A percentile compares a stretch with the other conserved stretches of the same genome.
phyloP scores from a whole-genome alignment of 2,797 vertebrate species.

The Malurus splendens region DNA sequence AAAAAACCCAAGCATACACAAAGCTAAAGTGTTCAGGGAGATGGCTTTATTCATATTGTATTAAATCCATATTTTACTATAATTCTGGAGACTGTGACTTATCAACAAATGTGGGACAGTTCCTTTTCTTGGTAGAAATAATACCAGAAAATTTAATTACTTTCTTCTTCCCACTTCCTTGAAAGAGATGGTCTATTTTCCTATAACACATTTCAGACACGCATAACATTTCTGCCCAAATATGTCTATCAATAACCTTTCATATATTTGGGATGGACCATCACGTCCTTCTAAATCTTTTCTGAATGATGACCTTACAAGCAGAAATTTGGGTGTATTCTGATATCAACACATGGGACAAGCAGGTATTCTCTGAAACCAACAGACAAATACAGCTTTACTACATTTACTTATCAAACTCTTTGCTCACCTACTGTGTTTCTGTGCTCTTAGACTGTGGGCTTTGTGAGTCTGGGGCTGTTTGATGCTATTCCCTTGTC shows the following conservation, averaged over 20 bases:
- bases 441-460: not conserved
- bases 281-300: not conserved
- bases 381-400: not conserved
- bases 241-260: not conserved
- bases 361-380: not conserved
- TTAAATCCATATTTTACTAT: not conserved
- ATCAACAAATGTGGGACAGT: not conserved
- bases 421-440: not conserved
- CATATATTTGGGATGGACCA: not conserved
- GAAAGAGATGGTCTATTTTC: not conserved
- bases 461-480: not conserved
- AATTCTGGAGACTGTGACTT: not conserved
- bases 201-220: not conserved
- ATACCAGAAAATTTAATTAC: not conserved
- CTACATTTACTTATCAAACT: not conserved
- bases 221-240: not conserved
- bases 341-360: fast-evolving
- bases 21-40: not conserved
- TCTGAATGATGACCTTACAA: not conserved
- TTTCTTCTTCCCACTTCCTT: not conserved
- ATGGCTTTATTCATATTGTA: fast-evolving
- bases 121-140: not conserved
- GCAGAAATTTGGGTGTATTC: not conserved
- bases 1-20: not conserved
- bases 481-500: not conserved